These are phyloP conservation scores for Platysternon megacephalum DNA, from an alignment of 2,113 vertebrate genomes.

Conservation along the genomic window DNA sequence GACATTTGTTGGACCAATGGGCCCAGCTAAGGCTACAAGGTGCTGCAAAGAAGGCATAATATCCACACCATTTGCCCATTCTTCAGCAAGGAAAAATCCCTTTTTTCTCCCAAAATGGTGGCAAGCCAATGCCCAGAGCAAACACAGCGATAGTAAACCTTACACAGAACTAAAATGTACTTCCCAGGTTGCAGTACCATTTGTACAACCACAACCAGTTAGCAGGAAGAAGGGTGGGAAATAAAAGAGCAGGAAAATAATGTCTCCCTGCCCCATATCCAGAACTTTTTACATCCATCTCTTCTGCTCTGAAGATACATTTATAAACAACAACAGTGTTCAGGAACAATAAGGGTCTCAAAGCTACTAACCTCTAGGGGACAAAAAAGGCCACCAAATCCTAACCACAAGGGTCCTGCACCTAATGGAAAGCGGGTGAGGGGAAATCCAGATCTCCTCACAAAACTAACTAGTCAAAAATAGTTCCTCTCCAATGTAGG, in stretches of 20 bases:
- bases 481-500: background rate
- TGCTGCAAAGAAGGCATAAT: background rate
- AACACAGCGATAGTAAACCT: background rate
- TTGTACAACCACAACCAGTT: background rate
- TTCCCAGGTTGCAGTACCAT: background rate
- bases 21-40: background rate
- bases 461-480: background rate
- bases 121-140: background rate
- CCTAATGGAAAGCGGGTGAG: background rate
- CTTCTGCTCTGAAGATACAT: background rate
- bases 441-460: background rate
- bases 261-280: background rate
- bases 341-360: background rate
- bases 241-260: background rate
- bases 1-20: rapidly evolving
- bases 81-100: background rate
- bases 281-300: background rate
- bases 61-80: background rate
- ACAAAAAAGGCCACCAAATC: rapidly evolving
- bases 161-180: background rate
- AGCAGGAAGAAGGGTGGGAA: background rate
- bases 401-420: background rate
- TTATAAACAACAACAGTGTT: rapidly evolving
- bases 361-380: background rate
- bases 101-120: background rate